Evolutionary conservation across 92 coral and sea anemone species (phyloP).

Genomic region (Parazoanthus swiftii): DNA sequence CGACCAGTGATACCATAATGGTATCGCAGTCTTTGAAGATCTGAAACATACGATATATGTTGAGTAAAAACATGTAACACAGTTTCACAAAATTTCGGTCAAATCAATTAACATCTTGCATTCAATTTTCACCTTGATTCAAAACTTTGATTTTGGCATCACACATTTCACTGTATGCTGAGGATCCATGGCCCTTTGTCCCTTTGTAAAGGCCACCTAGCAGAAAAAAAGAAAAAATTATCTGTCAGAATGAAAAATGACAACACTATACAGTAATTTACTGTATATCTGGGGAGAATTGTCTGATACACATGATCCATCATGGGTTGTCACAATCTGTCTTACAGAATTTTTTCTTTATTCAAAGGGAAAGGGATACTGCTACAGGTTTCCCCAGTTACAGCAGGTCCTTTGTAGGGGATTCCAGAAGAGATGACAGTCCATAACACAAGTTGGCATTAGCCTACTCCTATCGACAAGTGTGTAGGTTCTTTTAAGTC

Average conservation of each 20-base stretch:
- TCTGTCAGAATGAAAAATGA: background rate
- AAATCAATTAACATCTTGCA: background rate
- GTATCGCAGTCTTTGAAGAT: conserved; percentile 69
- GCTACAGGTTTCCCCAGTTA: too few species aligned
- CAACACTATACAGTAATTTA: background rate
- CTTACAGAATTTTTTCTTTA: too few species aligned
- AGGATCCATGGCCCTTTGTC: conserved; percentile 70
- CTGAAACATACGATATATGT: conserved; percentile 31
- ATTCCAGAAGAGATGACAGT: too few species aligned
- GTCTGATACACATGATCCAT: too few species aligned
- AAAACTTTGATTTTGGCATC: conserved; percentile 72
- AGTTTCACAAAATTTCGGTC: background rate
- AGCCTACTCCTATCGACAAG: too few species aligned
- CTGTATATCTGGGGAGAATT: too few species aligned
- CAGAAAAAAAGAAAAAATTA: background rate
- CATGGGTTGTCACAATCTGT: too few species aligned
- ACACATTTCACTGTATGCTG: conserved; percentile 64
- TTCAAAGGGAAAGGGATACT: too few species aligned
- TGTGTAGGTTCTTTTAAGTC: too few species aligned
- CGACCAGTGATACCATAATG: conserved; percentile 64
- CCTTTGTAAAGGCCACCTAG: conserved; percentile 94
- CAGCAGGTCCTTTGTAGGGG: too few species aligned
- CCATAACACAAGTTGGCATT: too few species aligned
- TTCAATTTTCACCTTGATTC: conserved; percentile 62
- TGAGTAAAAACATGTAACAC: too few species aligned